phyloP scores from a whole-genome alignment of 2,113 vertebrate genomes.

The Carassius gibelio region DNA sequence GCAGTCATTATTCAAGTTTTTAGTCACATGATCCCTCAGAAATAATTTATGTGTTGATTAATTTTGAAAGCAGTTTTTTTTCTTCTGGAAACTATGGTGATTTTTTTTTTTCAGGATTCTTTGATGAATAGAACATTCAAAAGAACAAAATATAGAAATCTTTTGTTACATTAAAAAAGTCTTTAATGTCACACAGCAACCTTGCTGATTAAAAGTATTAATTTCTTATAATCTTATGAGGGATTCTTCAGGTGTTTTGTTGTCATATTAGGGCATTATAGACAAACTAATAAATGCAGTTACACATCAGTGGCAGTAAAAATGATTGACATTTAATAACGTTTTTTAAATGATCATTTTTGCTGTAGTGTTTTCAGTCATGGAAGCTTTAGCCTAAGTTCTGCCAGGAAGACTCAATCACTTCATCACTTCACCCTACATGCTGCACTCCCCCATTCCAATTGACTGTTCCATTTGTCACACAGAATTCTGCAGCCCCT shows the following conservation, averaged over 20 bases:
- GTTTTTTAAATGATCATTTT: not conserved
- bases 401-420: too few relatives aligned
- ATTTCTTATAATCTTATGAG: not conserved
- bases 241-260: too few relatives aligned
- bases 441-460: constrained; percentile 44
- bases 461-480: constrained; percentile 64
- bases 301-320: not conserved
- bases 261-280: not conserved
- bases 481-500: constrained; percentile 64
- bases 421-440: not conserved
- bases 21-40: too few relatives aligned
- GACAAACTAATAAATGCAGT: not conserved
- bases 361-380: not conserved
- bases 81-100: too few relatives aligned
- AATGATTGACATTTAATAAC: not conserved
- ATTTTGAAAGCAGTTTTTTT: too few relatives aligned
- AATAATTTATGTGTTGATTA: too few relatives aligned
- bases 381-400: not conserved
- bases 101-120: too few relatives aligned
- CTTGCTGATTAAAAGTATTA: not conserved
- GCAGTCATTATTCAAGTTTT: too few relatives aligned
- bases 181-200: not conserved
- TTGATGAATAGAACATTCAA: too few relatives aligned
- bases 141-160: too few relatives aligned
- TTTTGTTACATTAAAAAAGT: too few relatives aligned